phyloP scores from a whole-genome alignment of 1,140 invertebrate genomes.

The Zaprionus lachaisei region DNA sequence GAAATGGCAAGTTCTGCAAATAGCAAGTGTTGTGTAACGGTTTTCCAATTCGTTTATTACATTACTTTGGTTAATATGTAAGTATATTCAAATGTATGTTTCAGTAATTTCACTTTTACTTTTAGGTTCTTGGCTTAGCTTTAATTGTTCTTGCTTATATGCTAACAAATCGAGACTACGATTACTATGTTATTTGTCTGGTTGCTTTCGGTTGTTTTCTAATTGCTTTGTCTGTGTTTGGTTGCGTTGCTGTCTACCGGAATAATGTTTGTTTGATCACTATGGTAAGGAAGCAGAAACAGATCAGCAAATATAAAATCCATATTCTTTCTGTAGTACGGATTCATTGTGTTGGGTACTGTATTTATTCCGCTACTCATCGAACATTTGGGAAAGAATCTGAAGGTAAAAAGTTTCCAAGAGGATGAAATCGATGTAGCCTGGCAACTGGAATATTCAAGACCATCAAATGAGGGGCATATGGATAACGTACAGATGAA shows the following conservation, averaged over 20 bases:
- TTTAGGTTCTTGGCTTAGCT: neutral
- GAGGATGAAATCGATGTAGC: slow-evolving; percentile 51
- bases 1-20: no score
- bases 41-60: no score
- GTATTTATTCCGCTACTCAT: slow-evolving; percentile 58
- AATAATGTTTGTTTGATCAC: slow-evolving; percentile 72
- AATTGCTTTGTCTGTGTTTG: slow-evolving; percentile 64
- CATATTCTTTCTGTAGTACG: slow-evolving; percentile 55
- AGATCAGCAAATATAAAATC: slow-evolving; percentile 13
- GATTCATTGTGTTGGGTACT: slow-evolving; percentile 55
- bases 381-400: slow-evolving; percentile 51
- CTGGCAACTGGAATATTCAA: slow-evolving; percentile 51
- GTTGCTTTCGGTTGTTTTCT: neutral
- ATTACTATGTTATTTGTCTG: neutral
- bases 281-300: slow-evolving; percentile 55
- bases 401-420: slow-evolving; percentile 52
- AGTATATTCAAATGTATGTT: no score
- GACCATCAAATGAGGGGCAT: slow-evolving; percentile 41
- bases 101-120: neutral
- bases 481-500: slow-evolving; percentile 58
- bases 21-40: no score
- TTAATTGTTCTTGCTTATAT: neutral
- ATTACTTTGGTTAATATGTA: no score
- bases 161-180: neutral
- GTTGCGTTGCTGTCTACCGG: slow-evolving; percentile 76